Percentiles rank a stretch among this genome's conserved stretches.
Conservation (phyloP, 1,140 invertebrate genomes). For the Ganaspis sp. region DNA sequence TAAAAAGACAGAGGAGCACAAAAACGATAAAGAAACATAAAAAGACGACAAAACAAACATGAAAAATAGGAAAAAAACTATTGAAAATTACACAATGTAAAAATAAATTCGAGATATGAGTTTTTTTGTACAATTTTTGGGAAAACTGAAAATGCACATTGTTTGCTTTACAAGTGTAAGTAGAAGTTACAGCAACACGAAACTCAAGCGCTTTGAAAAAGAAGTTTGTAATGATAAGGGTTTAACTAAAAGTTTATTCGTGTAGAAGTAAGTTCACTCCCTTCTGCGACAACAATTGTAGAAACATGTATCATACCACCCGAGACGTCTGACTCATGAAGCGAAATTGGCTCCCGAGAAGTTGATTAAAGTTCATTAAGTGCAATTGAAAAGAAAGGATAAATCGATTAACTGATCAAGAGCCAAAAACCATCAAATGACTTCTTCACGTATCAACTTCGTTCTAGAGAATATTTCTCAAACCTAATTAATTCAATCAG, state of each 20-base stretch:
- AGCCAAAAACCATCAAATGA: neutral
- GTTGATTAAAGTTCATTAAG: neutral
- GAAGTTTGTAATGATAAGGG: neutral
- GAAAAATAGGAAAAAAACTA: too few relatives aligned
- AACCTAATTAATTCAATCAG: too few relatives aligned
- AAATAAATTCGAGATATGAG: too few relatives aligned
- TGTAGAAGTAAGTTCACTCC: neutral
- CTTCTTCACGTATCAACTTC: neutral
- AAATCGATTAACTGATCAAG: neutral
- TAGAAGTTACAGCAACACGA: too few relatives aligned
- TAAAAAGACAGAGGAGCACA: too few relatives aligned
- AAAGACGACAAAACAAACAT: too few relatives aligned
- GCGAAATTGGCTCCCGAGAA: neutral
- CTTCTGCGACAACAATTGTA: conserved; percentile 11
- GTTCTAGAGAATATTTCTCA: too few relatives aligned
- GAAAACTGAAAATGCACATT: too few relatives aligned
- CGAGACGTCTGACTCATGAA: neutral
- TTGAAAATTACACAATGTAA: too few relatives aligned
- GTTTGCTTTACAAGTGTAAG: too few relatives aligned
- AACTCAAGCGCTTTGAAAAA: neutral
- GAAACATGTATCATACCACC: conserved; percentile 1
- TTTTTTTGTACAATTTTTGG: too few relatives aligned
- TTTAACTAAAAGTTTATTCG: conserved; percentile 7
- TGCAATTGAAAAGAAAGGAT: neutral
- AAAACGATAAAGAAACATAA: too few relatives aligned